Evolutionary conservation across 2,113 vertebrate genomes (phyloP), one percentile per base, ranked within the genome.

Genomic region (Elephas maximus): DNA sequence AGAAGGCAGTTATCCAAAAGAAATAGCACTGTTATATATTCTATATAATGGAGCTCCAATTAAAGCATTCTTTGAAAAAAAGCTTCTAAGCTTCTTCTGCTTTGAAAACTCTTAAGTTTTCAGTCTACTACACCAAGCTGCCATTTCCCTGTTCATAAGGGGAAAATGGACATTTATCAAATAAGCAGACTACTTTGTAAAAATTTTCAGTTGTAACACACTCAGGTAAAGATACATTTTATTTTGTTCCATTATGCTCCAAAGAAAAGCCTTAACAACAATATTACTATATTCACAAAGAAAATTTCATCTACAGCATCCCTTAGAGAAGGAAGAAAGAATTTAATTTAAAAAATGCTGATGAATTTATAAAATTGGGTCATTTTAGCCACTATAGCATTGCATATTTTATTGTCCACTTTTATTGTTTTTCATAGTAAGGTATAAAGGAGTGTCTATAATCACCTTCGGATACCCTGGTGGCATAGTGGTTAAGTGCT

Each of bases 221-320:
- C 24, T 60, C 8, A 94, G 1, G 4, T 82, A 62, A 81, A 96
- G 90, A 94, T 51, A 65, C 24, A 80, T 77, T 62, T 67, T 45
- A 90, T n/a, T 87, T 1, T n/a, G n/a, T 76, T 69, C 17, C 24
- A 30, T 96, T 81, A 92, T 86, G 90, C 67, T 89, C 26, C 33
- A 94, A 69, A 88, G 28, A 30, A 90, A 89, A 95, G n/a, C 77
- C 60, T 65, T 77, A 37, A 93, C 30, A 90, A 48, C 81, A 92
- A 80, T 44, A 44, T 21, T 51, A 48, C 65, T 65, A 73, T 53
- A 65, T 71, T 85, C 60, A 92, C 33, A 81, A 92, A 81, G 57
- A 26, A 44, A 18, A 92, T 76, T 92, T 91, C 4, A 80, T 67
- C 83, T 30, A 73, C 4, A 89, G 24, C 3, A 84, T 48, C 26